phyloP scores from a whole-genome alignment of 1,140 invertebrate genomes.

The Panagrolaimus sp. region DNA sequence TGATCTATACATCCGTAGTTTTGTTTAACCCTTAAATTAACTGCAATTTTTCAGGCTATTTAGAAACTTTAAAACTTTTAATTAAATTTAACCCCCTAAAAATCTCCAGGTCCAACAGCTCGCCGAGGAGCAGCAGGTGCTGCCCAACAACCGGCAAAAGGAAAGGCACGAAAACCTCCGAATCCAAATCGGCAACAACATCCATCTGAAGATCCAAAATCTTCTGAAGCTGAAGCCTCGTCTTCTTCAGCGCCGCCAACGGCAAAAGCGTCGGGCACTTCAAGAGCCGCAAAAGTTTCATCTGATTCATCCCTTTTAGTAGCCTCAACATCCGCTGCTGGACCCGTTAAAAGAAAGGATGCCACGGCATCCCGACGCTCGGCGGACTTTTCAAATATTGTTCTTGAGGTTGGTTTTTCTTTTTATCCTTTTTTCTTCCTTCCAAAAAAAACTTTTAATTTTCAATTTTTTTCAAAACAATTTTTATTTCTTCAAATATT shows the following conservation, averaged over 20 bases:
- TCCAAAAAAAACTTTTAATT: no score
- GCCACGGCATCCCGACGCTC: background rate
- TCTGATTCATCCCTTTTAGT: background rate
- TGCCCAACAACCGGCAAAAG: background rate
- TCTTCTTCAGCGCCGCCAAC: background rate
- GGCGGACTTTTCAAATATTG: slow-evolving; percentile 6
- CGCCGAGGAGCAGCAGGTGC: background rate
- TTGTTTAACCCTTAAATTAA: no score
- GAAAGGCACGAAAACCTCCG: background rate
- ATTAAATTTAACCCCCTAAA: no score
- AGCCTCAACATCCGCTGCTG: no score
- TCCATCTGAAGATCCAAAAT: background rate
- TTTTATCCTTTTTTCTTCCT: background rate
- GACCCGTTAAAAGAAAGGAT: background rate
- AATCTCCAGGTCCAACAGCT: background rate
- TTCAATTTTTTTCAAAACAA: no score
- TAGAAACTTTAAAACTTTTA: no score
- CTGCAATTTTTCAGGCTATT: no score
- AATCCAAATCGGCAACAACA: background rate
- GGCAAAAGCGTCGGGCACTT: background rate
- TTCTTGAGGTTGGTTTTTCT: slow-evolving; percentile 8
- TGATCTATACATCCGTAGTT: no score
- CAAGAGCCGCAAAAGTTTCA: background rate
- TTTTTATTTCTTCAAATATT: no score
- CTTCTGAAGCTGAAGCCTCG: slow-evolving; percentile 3